Evolutionary conservation across 2,797 vertebrate species (phyloP), one percentile per base, ranked within the genome.

Genomic region (Siniperca scherzeri): DNA sequence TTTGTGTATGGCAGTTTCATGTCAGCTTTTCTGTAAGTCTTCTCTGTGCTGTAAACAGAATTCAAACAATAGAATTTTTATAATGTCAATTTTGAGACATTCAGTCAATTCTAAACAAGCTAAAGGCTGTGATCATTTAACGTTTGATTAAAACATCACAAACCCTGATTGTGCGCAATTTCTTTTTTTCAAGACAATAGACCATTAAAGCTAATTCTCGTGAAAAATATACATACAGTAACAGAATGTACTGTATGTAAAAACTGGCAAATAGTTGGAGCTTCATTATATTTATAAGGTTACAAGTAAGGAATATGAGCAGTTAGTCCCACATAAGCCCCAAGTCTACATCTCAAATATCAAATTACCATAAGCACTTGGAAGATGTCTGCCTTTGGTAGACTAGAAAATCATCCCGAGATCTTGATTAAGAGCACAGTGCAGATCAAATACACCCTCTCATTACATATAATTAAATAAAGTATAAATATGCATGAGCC

Each of bases 401-500:
- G 83, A 89, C 74, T 86, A 74, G 82, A 89, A 82, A 90, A 88
- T 88, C 62, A 86, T 88, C 69, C 78, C 44, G 2, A 81, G 84
- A 76, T 80, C 77, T 88, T 93, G 91, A 91, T 93, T 89, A 92
- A 88, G 83, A 85, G 83, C 86, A 85, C 75, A 30, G 78, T 72
- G 84, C 82, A 81, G 78, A 92, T 92, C 86, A 91, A 88, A 91
- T 81, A 84, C 88, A 88, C 85, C 90, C 86, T 78, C 80, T 86
- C 81, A 85, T 93, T 92, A 90, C 83, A 86, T 93, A 84, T 92
- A 92, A 94, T 95, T 93, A 91, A 85, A 91, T 86, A 80, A 87
- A 33, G 80, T 89, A 93, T 95, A 88, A 94, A 95, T 95, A 95
- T 94, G 89, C 88, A 94, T 92, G 91, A 93, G 90, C 83, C 86